phyloP scores from a whole-genome alignment of 2,888 invertebrate genomes.

The Dione juno region DNA sequence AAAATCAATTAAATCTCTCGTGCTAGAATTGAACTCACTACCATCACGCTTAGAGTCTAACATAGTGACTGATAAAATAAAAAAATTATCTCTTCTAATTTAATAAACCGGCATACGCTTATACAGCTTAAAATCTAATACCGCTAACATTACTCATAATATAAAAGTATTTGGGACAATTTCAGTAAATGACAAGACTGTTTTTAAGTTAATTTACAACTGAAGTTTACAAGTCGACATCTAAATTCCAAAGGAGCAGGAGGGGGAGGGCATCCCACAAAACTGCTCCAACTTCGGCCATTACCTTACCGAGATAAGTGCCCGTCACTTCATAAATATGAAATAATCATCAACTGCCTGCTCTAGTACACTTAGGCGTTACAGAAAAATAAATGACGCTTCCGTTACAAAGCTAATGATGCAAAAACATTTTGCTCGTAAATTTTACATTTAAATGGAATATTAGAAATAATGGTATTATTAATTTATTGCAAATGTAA shows the following conservation, averaged over 20 bases:
- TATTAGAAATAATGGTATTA: neutral
- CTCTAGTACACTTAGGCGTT: slow-evolving; percentile 11
- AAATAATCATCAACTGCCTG: slow-evolving; percentile 31
- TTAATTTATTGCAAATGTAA: too few relatives aligned
- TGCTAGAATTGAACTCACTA: too few relatives aligned
- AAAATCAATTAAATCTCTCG: too few relatives aligned
- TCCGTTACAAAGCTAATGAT: slow-evolving; percentile 3
- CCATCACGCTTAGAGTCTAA: too few relatives aligned
- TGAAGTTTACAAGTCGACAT: slow-evolving; percentile 42
- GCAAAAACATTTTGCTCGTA: neutral
- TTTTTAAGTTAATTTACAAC: slow-evolving; percentile 44
- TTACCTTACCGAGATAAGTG: slow-evolving; percentile 41
- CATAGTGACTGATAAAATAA: too few relatives aligned
- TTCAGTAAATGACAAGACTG: slow-evolving; percentile 37
- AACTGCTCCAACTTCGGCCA: slow-evolving; percentile 41
- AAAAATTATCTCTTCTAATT: too few relatives aligned
- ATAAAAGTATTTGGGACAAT: slow-evolving; percentile 6
- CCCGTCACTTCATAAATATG: slow-evolving; percentile 44
- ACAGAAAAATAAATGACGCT: slow-evolving; percentile 9
- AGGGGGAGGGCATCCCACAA: slow-evolving; percentile 20
- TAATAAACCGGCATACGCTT: too few relatives aligned
- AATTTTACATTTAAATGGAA: neutral
- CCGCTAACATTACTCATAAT: neutral
- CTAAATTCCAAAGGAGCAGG: slow-evolving; percentile 37
- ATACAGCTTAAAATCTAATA: neutral